Base-by-base conservation (phyloP, 2,113 vertebrate species). In the Hassar affinis region DNA sequence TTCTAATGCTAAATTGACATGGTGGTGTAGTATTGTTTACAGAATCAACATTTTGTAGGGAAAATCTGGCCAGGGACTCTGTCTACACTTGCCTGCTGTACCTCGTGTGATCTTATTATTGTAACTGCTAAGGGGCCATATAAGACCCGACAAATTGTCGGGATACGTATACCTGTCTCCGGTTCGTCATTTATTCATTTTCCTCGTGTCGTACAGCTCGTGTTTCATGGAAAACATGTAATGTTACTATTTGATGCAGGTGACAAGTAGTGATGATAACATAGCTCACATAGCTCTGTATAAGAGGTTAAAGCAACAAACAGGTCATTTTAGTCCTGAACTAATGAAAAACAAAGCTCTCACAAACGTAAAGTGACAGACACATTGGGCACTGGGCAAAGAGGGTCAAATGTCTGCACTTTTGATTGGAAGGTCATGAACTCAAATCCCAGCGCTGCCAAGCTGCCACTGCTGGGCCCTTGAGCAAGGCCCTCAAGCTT, bases 41-140 rank as follows among this genome's bases (percentile, higher is more conserved):
- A 90, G 2, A 89, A 88, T 83, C 87, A 91, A 89, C 69, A 89
- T 86, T 84, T 85, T 87, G 77, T 17, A 79, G 85, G 87, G 85
- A 89, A 90, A 80, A 56, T 87, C 83, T 84, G 42, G 79, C 54
- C 90, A 88, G 75, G 83, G 75, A 64, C 54, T 89, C 61, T 49
- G 86, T 71, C 77, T 84, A 80, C 80, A 45, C 78, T 81, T 85
- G 71, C 81, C 72, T 68, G n/a, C 15, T 12, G 47, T 82, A 87
- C 74, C 87, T 84, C 72, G 84, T 59, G 85, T 90, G 74, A 90
- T 86, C 54, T 90, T 84, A 87, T 88, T 87, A 88, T 82, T 88
- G 84, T 77, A 90, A 72, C 81, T 90, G 86, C 64, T 89, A 90
- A 61, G 89, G 79, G 74, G 90, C 81, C 74, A 87, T 78, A 66